phyloP scores from a whole-genome alignment of 1,140 invertebrate genomes.

The Goniozus legneri region DNA sequence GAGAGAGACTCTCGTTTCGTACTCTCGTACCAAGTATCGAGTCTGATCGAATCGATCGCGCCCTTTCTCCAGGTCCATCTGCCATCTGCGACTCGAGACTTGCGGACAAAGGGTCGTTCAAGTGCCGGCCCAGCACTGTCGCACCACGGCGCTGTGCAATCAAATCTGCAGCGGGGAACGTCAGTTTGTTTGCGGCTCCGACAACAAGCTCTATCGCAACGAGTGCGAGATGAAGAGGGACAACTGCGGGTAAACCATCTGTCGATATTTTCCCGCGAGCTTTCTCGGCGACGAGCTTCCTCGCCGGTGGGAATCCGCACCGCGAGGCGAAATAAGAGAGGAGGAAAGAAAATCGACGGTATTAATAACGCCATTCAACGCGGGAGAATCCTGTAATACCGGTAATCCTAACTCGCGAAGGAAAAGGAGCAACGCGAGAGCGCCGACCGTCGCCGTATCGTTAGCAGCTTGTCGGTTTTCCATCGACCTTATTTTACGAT shows the following conservation, averaged over 20 bases:
- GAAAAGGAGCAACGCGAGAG: no score
- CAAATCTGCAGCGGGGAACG: constrained; percentile 68
- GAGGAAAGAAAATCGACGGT: no score
- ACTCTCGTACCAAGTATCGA: no score
- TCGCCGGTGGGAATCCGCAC: no score
- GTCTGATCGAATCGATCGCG: background rate
- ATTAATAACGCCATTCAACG: no score
- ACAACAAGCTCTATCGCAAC: constrained; percentile 87
- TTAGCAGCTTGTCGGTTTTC: no score
- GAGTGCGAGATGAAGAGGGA: constrained; percentile 90
- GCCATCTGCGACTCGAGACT: constrained; percentile 79
- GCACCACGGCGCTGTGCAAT: constrained; percentile 77
- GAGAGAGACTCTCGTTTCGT: no score
- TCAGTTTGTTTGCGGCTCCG: constrained; percentile 86
- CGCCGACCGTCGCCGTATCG: no score
- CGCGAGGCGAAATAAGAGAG: no score
- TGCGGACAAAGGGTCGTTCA: constrained; percentile 81
- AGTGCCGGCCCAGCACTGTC: constrained; percentile 75
- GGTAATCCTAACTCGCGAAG: background rate
- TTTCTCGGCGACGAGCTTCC: no score
- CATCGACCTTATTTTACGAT: no score
- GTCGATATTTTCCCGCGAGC: no score
- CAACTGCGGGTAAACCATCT: constrained; percentile 87
- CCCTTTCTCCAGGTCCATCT: constrained; percentile 64
- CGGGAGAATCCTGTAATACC: background rate